Percentiles rank a stretch among this genome's conserved stretches.
phyloP scores from a whole-genome alignment of 1,140 invertebrate genomes.

The Meloidogyne floridensis region DNA sequence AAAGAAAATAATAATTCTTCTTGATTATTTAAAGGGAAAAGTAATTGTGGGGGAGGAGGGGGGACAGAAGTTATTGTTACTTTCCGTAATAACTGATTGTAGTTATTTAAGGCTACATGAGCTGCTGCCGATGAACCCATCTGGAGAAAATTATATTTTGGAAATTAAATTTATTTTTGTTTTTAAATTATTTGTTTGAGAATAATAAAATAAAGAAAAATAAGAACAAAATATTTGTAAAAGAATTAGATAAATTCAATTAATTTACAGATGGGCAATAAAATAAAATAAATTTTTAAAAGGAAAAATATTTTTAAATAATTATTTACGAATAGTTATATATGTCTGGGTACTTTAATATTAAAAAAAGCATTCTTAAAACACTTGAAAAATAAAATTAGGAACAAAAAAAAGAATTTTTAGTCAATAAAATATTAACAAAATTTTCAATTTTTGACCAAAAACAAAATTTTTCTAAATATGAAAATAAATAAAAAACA shows the following conservation, averaged over 20 bases:
- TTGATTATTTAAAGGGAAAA: conserved; percentile 10
- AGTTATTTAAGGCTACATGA: conserved; percentile 17
- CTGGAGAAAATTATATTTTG: conserved; percentile 2
- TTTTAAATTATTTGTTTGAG: background rate
- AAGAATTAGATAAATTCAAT: background rate
- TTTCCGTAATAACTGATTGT: background rate
- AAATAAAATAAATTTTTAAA: background rate
- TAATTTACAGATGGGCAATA: background rate
- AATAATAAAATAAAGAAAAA: background rate
- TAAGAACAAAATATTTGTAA: background rate
- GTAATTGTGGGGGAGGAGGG: background rate
- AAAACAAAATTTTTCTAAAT: no score
- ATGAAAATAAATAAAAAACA: no score
- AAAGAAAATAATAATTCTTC: background rate
- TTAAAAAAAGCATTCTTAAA: no score
- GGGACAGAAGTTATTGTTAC: background rate
- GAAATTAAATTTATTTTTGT: background rate
- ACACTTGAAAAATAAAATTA: no score
- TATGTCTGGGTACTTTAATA: background rate
- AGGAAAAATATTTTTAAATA: conserved; percentile 3
- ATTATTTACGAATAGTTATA: background rate
- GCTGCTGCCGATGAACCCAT: conserved; percentile 28
- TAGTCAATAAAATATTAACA: no score
- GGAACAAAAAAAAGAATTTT: no score
- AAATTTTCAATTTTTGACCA: no score